phyloP scores from a whole-genome alignment of 2,113 vertebrate genomes.

The Jacana jacana region DNA sequence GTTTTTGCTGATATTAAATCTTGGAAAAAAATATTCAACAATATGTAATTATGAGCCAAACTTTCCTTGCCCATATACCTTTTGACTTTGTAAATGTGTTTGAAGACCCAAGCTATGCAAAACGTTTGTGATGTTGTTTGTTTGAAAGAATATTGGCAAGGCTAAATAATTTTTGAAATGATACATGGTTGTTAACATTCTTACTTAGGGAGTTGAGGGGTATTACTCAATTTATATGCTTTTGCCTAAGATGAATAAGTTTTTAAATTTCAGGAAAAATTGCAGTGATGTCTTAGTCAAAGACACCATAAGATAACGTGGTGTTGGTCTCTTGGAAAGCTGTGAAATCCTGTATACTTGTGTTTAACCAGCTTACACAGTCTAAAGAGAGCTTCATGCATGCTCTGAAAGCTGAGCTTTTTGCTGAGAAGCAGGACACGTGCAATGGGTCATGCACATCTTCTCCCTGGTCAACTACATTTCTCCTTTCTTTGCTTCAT shows the following conservation, averaged over 20 bases:
- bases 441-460: too few relatives aligned
- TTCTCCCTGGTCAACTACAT: neutral
- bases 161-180: neutral
- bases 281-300: neutral
- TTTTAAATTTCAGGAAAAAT: neutral
- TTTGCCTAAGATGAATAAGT: neutral
- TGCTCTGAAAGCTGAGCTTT: neutral
- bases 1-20: neutral
- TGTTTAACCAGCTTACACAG: neutral
- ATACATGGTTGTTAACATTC: neutral
- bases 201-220: neutral
- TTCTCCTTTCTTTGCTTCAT: neutral
- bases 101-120: neutral
- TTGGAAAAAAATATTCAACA: neutral
- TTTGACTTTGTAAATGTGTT: neutral
- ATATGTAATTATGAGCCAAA: neutral
- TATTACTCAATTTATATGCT: neutral
- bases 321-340: neutral
- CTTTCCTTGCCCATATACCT: neutral
- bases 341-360: neutral
- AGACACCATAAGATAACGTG: neutral
- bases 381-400: neutral
- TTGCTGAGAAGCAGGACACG: neutral
- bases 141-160: neutral
- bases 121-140: rapidly evolving